phyloP scores from a whole-genome alignment of 2,113 vertebrate genomes.

The Stictonetta naevosa region DNA sequence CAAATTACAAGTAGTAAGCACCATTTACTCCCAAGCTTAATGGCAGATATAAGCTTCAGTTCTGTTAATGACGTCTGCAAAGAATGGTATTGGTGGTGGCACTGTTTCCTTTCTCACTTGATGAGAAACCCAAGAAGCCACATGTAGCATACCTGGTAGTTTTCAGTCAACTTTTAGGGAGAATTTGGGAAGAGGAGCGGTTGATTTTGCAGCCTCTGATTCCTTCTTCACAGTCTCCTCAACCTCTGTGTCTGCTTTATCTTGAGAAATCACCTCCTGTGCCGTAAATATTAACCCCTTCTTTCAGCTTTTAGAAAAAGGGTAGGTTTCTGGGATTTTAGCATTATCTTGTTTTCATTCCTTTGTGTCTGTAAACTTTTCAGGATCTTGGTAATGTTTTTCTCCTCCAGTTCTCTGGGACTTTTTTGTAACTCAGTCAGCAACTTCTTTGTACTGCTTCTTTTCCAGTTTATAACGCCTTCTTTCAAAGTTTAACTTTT shows the following conservation, averaged over 20 bases:
- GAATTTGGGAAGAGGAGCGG: not conserved
- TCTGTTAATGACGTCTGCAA: not conserved
- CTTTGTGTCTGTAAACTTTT: not conserved
- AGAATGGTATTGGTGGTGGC: not conserved
- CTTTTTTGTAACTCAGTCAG: not conserved
- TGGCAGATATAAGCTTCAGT: rapidly evolving
- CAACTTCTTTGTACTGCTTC: not conserved
- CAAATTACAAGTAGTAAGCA: not conserved
- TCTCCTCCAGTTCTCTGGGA: not conserved
- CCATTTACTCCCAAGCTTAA: not conserved
- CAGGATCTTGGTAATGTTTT: not conserved
- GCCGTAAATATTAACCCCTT: not conserved
- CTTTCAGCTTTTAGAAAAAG: not conserved
- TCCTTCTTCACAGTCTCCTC: not conserved
- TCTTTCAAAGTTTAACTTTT: not conserved
- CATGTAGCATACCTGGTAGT: not conserved
- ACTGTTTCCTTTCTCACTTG: not conserved
- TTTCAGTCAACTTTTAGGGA: not conserved
- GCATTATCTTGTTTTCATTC: not conserved
- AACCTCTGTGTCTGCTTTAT: not conserved
- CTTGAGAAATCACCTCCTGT: not conserved
- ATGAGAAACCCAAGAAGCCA: not conserved
- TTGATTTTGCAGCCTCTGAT: not conserved
- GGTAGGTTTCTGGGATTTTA: not conserved
- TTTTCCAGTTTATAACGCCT: not conserved